Percentiles rank a stretch among this genome's conserved stretches.
phyloP scores from a whole-genome alignment of 2,888 invertebrate genomes.

The Drosophila koepferae region DNA sequence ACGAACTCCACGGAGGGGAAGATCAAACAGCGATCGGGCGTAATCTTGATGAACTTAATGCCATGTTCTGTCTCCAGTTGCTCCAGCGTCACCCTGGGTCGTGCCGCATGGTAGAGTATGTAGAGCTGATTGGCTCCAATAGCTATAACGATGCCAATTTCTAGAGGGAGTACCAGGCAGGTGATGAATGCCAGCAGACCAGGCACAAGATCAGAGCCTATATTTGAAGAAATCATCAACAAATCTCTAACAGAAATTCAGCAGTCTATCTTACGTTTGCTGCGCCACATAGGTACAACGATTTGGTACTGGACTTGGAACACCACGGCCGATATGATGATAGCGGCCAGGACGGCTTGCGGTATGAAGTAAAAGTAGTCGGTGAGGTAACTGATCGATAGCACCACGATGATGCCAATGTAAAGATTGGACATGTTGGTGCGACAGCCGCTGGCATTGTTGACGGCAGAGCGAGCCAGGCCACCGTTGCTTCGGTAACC shows the following conservation, averaged over 20 bases:
- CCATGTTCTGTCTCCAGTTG: conserved; percentile 89
- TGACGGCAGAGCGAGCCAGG: conserved; percentile 93
- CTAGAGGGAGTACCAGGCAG: conserved; percentile 92
- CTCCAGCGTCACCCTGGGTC: conserved; percentile 94
- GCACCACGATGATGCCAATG: conserved; percentile 92
- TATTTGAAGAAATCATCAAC: neutral
- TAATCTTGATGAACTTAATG: conserved; percentile 91
- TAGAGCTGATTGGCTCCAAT: conserved; percentile 93
- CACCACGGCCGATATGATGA: conserved; percentile 95
- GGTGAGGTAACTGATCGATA: conserved; percentile 93
- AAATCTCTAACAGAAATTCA: accelerated
- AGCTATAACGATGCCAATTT: conserved; percentile 94
- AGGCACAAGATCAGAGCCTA: conserved; percentile 94
- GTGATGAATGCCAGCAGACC: conserved; percentile 94
- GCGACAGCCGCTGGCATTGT: conserved; percentile 94
- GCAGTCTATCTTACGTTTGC: conserved; percentile 89
- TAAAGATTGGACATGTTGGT: conserved; percentile 93
- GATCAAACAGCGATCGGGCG: conserved; percentile 94
- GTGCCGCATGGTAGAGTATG: conserved; percentile 94
- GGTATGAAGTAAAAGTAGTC: conserved; percentile 95
- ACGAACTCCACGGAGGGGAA: conserved; percentile 97
- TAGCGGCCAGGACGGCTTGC: conserved; percentile 92
- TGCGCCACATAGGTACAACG: conserved; percentile 93
- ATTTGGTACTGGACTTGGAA: conserved; percentile 95
- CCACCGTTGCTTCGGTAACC: conserved; percentile 93